These are phyloP conservation scores for Drosophila anomelani DNA, from an alignment of 2,888 invertebrate genomes.

Conservation along the genomic window DNA sequence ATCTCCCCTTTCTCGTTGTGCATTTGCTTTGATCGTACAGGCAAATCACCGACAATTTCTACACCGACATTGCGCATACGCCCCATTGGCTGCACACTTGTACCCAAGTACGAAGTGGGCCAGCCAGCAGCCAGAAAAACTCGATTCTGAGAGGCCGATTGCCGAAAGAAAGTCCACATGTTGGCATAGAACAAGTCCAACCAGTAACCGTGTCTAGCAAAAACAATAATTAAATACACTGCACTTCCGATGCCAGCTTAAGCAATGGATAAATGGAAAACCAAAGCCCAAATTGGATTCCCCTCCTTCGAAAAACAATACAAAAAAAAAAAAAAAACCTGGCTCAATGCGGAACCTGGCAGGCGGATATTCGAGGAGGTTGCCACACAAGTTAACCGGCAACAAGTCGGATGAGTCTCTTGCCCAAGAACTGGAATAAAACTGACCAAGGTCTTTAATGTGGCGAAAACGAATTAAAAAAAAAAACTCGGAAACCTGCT, in stretches of 20 bases:
- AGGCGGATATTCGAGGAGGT: conserved; percentile 17
- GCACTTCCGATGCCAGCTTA: conserved; percentile 10
- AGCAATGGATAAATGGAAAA: neutral
- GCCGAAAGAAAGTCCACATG: conserved; percentile 62
- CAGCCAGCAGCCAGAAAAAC: conserved; percentile 27
- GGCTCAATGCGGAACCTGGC: conserved; percentile 28
- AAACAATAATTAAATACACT: conserved; percentile 11
- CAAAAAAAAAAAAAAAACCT: neutral
- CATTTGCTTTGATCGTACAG: conserved; percentile 15
- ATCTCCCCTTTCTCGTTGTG: neutral
- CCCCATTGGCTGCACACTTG: conserved; percentile 35
- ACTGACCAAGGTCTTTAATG: conserved; percentile 24
- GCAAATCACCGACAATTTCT: conserved; percentile 40
- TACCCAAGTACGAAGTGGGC: conserved; percentile 28
- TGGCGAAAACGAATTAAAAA: conserved; percentile 3
- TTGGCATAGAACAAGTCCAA: conserved; percentile 30
- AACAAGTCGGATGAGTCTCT: conserved; percentile 27
- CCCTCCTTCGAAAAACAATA: neutral
- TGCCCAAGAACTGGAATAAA: conserved; percentile 28
- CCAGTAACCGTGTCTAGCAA: conserved; percentile 15
- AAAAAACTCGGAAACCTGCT: neutral
- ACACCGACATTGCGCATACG: conserved; percentile 65
- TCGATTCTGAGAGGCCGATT: conserved; percentile 25
- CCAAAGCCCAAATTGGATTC: conserved; percentile 1
- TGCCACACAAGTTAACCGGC: conserved; percentile 29